Conservation (phyloP, 2,888 invertebrate genomes). For the Melinopterus prodromus region DNA sequence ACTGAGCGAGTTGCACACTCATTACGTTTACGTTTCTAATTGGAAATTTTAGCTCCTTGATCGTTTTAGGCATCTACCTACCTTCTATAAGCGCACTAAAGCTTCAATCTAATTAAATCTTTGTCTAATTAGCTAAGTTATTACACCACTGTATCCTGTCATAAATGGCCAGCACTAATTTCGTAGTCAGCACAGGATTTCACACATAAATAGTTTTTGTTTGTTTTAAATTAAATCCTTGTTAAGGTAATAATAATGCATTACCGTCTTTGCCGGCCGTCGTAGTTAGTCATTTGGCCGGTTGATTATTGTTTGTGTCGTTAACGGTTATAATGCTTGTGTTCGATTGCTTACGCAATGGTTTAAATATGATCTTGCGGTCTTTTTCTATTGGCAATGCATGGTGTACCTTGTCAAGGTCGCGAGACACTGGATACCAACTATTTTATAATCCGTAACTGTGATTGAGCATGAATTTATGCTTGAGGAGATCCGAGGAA, state of each 20-base stretch:
- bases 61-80: too few species aligned
- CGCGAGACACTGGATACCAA: background rate
- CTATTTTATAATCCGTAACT: background rate
- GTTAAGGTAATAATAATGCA: background rate
- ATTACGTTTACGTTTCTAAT: too few species aligned
- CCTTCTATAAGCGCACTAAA: background rate
- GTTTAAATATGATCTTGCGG: background rate
- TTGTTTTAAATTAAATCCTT: background rate
- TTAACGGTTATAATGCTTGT: background rate
- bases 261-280: background rate
- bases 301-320: background rate
- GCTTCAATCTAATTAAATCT: background rate
- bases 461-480: background rate
- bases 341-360: background rate
- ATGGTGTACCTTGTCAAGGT: background rate
- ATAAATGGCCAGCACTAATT: background rate
- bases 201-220: background rate
- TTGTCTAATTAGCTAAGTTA: background rate
- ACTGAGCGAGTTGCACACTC: too few species aligned
- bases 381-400: background rate
- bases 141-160: background rate
- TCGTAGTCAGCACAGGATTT: background rate
- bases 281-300: background rate
- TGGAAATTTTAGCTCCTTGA: too few species aligned
- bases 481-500: background rate